Evolutionary conservation across 1,140 invertebrate species (phyloP), one percentile per base, ranked within the genome.

Genomic region (Myzus persicae): DNA sequence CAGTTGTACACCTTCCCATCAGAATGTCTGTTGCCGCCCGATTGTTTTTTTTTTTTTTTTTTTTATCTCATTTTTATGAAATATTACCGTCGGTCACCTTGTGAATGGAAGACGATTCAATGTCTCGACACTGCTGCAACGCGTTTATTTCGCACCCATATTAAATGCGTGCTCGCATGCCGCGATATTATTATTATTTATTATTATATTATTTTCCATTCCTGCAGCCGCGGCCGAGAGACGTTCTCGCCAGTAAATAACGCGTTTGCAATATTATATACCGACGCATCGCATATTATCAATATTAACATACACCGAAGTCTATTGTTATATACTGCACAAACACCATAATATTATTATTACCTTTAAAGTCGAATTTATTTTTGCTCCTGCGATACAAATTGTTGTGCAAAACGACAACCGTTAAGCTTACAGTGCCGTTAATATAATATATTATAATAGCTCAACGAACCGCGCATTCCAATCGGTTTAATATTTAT

Each of bases 111-210:
- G 46, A 54, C 87, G 87, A 89, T 89, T 89, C 48, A 54, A 89
- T 36, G 48, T n/a, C 87, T 31, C 87, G 36, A 54, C n/a, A 14
- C 46, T 9, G 48, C 59, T 76, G 59, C 14, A 89, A 89, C 87
- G 87, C 51, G n/a, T 89, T 89, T 54, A 54, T 54, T 89, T 89
- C 36, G 87, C 87, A 89, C 46, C 46, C 18, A 51, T 89, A 38
- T 44, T 42, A 85, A 42, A n/a, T 14, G 59, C 31, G 5, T 76
- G 59, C 42, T 48, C 22, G 36, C 87, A 88, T 31, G 14, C 44
- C 87, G 22, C 42, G 31, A 38, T 46, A 46, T 14, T 31, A 46
- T 84, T 84, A 84, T 84, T 81, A 40, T 44, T 84, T 84, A 84
- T 84, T 81, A 40, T 44, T 85, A 51, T 51, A 51, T 51, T 51